Percentiles rank a stretch among this genome's conserved stretches.
Conservation (phyloP, 2,113 vertebrate genomes). For the Salvelinus alpinus region DNA sequence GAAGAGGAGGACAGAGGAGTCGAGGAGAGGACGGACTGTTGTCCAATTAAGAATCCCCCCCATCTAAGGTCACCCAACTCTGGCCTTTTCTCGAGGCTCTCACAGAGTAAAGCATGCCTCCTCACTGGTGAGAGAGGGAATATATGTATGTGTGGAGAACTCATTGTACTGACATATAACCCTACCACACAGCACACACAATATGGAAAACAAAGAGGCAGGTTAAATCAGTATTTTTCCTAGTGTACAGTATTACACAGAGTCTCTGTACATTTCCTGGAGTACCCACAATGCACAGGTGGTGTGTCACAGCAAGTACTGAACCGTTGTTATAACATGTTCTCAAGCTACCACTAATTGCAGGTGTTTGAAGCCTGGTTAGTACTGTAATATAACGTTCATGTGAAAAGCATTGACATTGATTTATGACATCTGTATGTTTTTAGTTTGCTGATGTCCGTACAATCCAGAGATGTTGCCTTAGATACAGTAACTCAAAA, state of each 20-base stretch:
- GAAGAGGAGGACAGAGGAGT: too few relatives aligned
- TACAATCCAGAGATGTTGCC: conserved; percentile 14
- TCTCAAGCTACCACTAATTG: background rate
- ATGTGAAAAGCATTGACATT: background rate
- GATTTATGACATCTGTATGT: background rate
- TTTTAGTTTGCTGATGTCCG: conserved; percentile 39
- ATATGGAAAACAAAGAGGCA: background rate
- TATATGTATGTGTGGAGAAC: too few relatives aligned
- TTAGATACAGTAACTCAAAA: background rate
- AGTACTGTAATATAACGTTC: conserved; percentile 24
- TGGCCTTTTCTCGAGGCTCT: background rate
- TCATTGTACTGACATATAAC: too few relatives aligned
- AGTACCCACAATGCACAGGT: background rate
- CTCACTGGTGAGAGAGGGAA: background rate
- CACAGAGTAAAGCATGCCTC: background rate
- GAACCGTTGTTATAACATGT: background rate
- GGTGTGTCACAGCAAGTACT: background rate
- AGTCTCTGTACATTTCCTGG: background rate
- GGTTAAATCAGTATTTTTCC: background rate
- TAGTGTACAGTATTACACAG: background rate
- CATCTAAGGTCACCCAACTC: conserved; percentile 5
- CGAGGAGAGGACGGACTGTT: too few relatives aligned
- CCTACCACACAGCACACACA: background rate
- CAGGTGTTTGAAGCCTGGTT: conserved; percentile 9
- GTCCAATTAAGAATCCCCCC: too few relatives aligned